Conservation (phyloP, 2,797 vertebrate genomes). For the Zenarchopterus dispar region DNA sequence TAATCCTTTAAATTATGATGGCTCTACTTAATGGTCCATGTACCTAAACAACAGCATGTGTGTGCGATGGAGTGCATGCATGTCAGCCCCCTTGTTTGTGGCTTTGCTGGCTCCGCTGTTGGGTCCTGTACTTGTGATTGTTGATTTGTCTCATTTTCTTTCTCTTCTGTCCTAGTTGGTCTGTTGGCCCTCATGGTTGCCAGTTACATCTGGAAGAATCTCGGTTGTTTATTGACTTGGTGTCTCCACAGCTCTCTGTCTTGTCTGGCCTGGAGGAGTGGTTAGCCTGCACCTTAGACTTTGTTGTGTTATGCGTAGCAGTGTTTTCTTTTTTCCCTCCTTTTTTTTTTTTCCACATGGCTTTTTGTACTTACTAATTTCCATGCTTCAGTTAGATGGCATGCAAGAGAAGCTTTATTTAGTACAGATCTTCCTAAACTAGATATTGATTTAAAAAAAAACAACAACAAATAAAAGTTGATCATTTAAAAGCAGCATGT, state of each 20-base stretch:
- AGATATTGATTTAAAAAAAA: background rate
- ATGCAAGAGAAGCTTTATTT: conserved; percentile 28
- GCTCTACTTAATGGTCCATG: conserved; percentile 55
- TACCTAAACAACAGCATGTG: conserved; percentile 6
- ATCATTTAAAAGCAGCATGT: too few species aligned
- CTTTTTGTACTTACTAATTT: conserved; percentile 29
- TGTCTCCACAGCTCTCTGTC: conserved; percentile 50
- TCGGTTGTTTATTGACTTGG: conserved; percentile 65
- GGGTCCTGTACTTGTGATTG: conserved; percentile 46
- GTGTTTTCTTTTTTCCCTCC: background rate
- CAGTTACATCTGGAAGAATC: conserved; percentile 47
- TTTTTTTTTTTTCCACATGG: conserved; percentile 1
- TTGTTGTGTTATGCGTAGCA: conserved; percentile 14
- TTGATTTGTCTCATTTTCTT: conserved; percentile 29
- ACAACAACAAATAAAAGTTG: too few species aligned
- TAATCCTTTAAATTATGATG: conserved; percentile 43
- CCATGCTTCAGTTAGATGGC: conserved; percentile 23
- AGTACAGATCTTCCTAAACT: background rate
- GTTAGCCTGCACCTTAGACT: conserved; percentile 18
- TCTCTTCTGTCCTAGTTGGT: conserved; percentile 26
- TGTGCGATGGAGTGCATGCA: conserved; percentile 11
- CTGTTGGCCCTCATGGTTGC: conserved; percentile 33
- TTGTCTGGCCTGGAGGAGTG: conserved; percentile 34
- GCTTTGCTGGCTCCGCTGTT: conserved; percentile 41
- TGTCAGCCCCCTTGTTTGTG: conserved; percentile 31